These are phyloP conservation scores for Ceratina japonica DNA, from an alignment of 1,140 invertebrate genomes.

Conservation along the genomic window DNA sequence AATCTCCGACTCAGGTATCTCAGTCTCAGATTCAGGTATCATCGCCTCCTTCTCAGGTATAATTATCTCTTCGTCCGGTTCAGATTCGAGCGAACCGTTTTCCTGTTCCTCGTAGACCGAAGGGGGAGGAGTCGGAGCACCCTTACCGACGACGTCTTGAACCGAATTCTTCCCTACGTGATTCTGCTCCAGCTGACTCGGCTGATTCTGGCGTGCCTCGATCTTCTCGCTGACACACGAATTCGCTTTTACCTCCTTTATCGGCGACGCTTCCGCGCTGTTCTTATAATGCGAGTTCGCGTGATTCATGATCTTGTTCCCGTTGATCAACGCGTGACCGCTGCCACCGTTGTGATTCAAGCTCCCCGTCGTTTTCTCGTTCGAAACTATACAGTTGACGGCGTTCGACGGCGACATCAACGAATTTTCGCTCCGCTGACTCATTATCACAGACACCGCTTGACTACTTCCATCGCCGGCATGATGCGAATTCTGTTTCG, in stretches of 20 bases:
- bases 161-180: constrained; percentile 41
- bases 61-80: constrained; percentile 24
- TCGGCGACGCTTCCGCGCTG: constrained; percentile 39
- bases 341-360: constrained; percentile 49
- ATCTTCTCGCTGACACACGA: constrained; percentile 51
- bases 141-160: constrained; percentile 38
- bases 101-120: constrained; percentile 46
- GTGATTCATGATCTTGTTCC: constrained; percentile 44
- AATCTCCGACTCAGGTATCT: constrained; percentile 18
- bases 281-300: constrained; percentile 57
- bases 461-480: constrained; percentile 28
- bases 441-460: neutral
- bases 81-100: constrained; percentile 39
- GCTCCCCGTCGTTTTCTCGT: constrained; percentile 47
- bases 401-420: neutral
- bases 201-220: constrained; percentile 41
- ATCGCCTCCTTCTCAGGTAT: constrained; percentile 54
- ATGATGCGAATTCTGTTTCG: constrained; percentile 51
- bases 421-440: constrained; percentile 31
- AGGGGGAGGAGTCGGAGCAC: constrained; percentile 22
- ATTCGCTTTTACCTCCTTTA: constrained; percentile 54
- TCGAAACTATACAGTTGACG: constrained; percentile 28
- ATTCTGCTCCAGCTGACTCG: constrained; percentile 43
- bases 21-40: constrained; percentile 57
- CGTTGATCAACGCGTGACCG: constrained; percentile 45